These are phyloP conservation scores for Halichondria panicea DNA, from an alignment of 37 sponge, comb jelly and placozoan genomes.

Conservation along the genomic window DNA sequence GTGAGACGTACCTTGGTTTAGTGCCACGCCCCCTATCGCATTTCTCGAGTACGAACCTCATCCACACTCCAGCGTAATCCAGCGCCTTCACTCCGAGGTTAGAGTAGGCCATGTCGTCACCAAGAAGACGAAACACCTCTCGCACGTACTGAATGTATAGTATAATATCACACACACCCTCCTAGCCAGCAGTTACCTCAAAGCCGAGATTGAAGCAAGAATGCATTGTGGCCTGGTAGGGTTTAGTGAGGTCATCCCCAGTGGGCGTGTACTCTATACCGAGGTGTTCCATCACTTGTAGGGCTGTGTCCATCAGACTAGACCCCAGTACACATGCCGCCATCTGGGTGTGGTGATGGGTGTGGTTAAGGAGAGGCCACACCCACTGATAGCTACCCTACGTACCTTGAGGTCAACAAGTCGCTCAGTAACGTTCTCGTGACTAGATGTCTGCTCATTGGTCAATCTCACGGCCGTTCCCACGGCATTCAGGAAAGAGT, in stretches of 20 bases:
- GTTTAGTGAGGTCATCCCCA: slow-evolving; percentile 17
- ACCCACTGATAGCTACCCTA: background rate
- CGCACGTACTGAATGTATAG: slow-evolving; percentile 50
- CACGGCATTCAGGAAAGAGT: slow-evolving; percentile 38
- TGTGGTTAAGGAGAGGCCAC: background rate
- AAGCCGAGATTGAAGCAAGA: slow-evolving; percentile 86
- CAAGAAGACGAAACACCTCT: slow-evolving; percentile 74
- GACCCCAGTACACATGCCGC: slow-evolving; percentile 25
- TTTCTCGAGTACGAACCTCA: slow-evolving; percentile 60
- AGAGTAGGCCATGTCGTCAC: slow-evolving; percentile 51
- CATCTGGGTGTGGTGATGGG: slow-evolving; percentile 10
- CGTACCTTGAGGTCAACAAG: slow-evolving; percentile 74
- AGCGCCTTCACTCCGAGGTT: slow-evolving; percentile 53
- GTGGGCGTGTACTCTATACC: slow-evolving; percentile 22
- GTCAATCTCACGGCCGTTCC: slow-evolving; percentile 38
- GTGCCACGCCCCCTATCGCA: slow-evolving; percentile 71
- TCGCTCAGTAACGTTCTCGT: slow-evolving; percentile 69
- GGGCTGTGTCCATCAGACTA: slow-evolving; percentile 17
- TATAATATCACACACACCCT: background rate
- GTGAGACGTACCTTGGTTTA: slow-evolving; percentile 42
- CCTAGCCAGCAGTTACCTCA: slow-evolving; percentile 53
- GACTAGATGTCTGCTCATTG: slow-evolving; percentile 73
- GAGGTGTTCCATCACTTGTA: slow-evolving; percentile 30
- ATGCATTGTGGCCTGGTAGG: slow-evolving; percentile 63
- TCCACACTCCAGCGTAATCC: slow-evolving; percentile 65